Percentiles rank a stretch among this genome's conserved stretches.
Evolutionary conservation across 2,797 vertebrate genomes (phyloP).

Genomic region (Tapera naevia): DNA sequence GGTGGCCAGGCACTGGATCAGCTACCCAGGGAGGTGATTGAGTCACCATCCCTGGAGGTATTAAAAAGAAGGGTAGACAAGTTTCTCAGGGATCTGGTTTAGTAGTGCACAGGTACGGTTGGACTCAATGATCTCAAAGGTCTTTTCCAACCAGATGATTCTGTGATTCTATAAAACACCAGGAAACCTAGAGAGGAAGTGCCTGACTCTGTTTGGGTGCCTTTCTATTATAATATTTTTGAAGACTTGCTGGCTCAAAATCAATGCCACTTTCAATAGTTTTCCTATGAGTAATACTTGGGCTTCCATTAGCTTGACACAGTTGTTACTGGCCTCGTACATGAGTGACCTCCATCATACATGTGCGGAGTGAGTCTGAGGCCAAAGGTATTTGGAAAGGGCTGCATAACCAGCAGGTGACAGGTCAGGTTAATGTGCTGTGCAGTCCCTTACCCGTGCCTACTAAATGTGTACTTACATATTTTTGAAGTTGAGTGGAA

Average conservation of each 20-base stretch:
- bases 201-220: neutral
- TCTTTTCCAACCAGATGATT: too few relatives aligned
- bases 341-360: neutral
- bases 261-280: neutral
- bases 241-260: neutral
- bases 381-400: neutral
- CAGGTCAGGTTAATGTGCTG: neutral
- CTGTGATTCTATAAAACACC: too few relatives aligned
- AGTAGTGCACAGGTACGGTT: too few relatives aligned
- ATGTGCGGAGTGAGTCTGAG: too few relatives aligned
- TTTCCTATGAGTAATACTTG: fast-evolving
- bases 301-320: fast-evolving
- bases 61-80: too few relatives aligned
- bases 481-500: neutral
- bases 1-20: too few relatives aligned
- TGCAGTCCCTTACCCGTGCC: fast-evolving
- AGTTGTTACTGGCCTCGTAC: neutral
- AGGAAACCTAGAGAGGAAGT: neutral
- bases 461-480: neutral
- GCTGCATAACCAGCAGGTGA: neutral
- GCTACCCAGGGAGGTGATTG: too few relatives aligned
- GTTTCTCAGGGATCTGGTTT: too few relatives aligned
- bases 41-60: too few relatives aligned
- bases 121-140: too few relatives aligned
- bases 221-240: neutral